Base-by-base conservation (phyloP, 2,888 invertebrate genomes). In the Ypsolopha sequella region DNA sequence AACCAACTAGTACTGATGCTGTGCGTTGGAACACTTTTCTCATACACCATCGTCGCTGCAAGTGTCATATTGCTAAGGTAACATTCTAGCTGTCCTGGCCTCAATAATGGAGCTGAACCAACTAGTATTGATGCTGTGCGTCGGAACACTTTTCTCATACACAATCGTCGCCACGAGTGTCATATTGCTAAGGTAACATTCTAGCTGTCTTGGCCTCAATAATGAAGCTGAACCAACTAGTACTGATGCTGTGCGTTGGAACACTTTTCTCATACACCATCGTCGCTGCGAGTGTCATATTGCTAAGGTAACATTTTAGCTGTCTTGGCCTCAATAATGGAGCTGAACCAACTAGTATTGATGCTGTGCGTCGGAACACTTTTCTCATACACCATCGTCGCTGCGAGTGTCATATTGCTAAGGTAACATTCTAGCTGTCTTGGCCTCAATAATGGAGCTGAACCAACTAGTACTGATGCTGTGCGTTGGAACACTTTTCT, bases 351-450 rank as follows among this genome's bases (percentile, higher is more conserved):
- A 58, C 76, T 97, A 41, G 92, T 97, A 1, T 91, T 93, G 65
- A 93, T 96, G 88, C 91, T 97, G 89, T 95, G 95, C 8, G 93
- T 97, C 54, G 95, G 94, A 6, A 95, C 95, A 0, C 80, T 96
- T 1, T 75, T 93, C 56, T 94, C 95, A 0, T 97, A 96, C 71
- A 94, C 95, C 0, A 92, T 95, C 52, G 96, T 97, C 2, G 94
- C 96, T 1, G 89, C 91, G 6, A 93, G 94, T 60, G 93, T 97
- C 6, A 88, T 96, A n/a, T 85, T 96, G 48, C 79, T 96, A 39
- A 91, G 95, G 90, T 93, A 86, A 34, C 36, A 9, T 33, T 7
- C 7, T 36, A 41, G 11, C 9, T n/a, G n/a, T n/a, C n/a, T n/a
- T 96, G 62, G 93, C 95, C 0, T 92, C 93, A 0, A 67, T 95